These are phyloP conservation scores for Drosophila micromelanica DNA, from an alignment of 1,140 invertebrate genomes.

Conservation along the genomic window DNA sequence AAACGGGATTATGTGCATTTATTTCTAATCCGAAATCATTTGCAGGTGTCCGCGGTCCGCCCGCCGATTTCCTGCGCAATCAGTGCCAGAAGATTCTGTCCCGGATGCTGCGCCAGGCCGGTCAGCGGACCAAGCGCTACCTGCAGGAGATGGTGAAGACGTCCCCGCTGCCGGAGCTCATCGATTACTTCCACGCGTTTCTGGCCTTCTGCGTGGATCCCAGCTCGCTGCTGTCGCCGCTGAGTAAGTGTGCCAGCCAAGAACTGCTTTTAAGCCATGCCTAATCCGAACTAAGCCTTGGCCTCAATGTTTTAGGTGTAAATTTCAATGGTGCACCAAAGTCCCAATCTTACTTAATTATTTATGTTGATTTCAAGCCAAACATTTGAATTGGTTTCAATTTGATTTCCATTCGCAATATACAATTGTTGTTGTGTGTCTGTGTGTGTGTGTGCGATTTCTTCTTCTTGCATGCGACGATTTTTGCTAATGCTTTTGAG, in stretches of 20 bases:
- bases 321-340: slow-evolving; percentile 55
- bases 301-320: background rate
- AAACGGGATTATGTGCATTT: too few relatives aligned
- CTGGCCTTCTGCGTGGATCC: slow-evolving; percentile 98
- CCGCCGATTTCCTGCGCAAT: slow-evolving; percentile 94
- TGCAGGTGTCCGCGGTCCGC: slow-evolving; percentile 91
- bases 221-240: slow-evolving; percentile 91
- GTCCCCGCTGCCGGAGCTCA: slow-evolving; percentile 91
- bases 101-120: slow-evolving; percentile 89
- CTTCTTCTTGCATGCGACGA: slow-evolving; percentile 58
- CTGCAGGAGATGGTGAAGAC: slow-evolving; percentile 91
- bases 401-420: slow-evolving; percentile 18
- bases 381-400: background rate
- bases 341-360: slow-evolving; percentile 15
- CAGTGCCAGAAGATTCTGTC: slow-evolving; percentile 94
- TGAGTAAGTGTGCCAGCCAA: slow-evolving; percentile 88
- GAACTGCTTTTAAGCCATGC: background rate
- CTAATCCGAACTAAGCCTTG: slow-evolving; percentile 12
- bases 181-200: slow-evolving; percentile 98
- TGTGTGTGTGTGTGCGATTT: slow-evolving; percentile 41
- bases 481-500: slow-evolving; percentile 79
- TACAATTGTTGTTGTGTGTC: slow-evolving; percentile 30
- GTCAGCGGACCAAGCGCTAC: slow-evolving; percentile 91
- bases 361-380: background rate
- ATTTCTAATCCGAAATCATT: background rate